phyloP scores from a whole-genome alignment of 2,888 invertebrate species.

The Meiosimyza decipiens region DNA sequence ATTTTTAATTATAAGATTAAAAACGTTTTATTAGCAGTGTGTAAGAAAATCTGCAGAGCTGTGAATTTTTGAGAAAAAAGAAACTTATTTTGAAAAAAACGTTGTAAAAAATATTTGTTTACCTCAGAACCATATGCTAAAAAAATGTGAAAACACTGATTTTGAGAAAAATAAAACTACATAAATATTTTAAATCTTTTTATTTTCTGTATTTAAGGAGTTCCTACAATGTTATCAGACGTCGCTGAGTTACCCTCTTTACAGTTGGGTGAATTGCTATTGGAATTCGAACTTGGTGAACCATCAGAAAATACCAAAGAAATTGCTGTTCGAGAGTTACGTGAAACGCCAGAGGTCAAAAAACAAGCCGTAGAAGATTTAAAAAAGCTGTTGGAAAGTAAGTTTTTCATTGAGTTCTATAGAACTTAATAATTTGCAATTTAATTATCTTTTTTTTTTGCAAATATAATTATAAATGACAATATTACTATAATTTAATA shows the following conservation, averaged over 20 bases:
- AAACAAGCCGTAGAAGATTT: slow-evolving; percentile 71
- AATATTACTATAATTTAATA: too few species aligned
- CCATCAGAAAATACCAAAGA: slow-evolving; percentile 74
- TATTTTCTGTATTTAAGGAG: slow-evolving; percentile 66
- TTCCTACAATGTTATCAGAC: slow-evolving; percentile 79
- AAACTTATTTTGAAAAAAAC: too few species aligned
- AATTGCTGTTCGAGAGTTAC: slow-evolving; percentile 75
- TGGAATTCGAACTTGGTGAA: slow-evolving; percentile 75
- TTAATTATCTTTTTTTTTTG: too few species aligned
- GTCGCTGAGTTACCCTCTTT: slow-evolving; percentile 75
- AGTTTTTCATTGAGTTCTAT: slow-evolving; percentile 40
- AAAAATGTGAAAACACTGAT: background rate
- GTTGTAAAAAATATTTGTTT: background rate
- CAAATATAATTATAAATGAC: too few species aligned
- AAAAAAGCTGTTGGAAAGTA: slow-evolving; percentile 73
- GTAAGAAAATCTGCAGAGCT: too few species aligned
- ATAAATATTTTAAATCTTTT: slow-evolving; percentile 6
- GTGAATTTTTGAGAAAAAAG: too few species aligned
- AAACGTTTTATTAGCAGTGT: too few species aligned
- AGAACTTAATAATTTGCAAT: slow-evolving; percentile 23
- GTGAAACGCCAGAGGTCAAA: slow-evolving; percentile 78
- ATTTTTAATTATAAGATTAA: too few species aligned
- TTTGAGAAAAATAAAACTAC: too few species aligned
- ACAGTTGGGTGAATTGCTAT: slow-evolving; percentile 71
- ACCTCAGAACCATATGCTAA: background rate